Evolutionary conservation across 2,113 vertebrate genomes (phyloP).

Genomic region (Bos indicus): DNA sequence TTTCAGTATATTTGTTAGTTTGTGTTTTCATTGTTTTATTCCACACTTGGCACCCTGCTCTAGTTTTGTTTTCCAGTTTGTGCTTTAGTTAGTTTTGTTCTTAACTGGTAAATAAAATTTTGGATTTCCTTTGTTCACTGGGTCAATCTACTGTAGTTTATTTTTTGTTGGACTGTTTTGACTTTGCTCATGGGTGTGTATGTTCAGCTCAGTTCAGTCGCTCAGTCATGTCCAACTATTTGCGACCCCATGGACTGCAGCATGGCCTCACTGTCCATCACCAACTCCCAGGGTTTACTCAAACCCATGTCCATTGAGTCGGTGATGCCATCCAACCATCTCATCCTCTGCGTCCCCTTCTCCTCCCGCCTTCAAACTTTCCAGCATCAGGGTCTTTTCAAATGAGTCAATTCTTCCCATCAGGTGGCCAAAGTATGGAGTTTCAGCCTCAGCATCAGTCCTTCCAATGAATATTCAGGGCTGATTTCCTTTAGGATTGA

Average conservation of each 20-base stretch:
- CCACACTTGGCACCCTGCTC: neutral
- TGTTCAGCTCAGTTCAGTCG: neutral
- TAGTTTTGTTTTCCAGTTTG: neutral
- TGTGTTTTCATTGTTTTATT: neutral
- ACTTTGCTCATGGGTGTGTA: neutral
- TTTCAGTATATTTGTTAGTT: neutral
- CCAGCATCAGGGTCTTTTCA: neutral
- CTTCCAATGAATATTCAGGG: neutral
- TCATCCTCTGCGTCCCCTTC: neutral
- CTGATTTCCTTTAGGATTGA: neutral
- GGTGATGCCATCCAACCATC: neutral
- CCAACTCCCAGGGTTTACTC: neutral
- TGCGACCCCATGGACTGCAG: neutral
- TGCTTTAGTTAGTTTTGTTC: neutral
- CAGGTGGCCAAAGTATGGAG: neutral
- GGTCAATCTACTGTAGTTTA: neutral
- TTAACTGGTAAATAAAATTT: neutral
- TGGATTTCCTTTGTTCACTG: neutral
- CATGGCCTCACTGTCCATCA: neutral
- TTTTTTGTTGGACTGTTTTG: neutral
- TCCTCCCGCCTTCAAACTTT: fast-evolving
- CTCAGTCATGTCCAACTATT: neutral
- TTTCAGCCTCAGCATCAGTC: neutral
- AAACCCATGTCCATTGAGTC: neutral
- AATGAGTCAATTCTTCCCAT: neutral